A percentile compares a stretch with the other conserved stretches of the same genome.
phyloP scores from a whole-genome alignment of 2,888 invertebrate species.

The Andrena dorsata region DNA sequence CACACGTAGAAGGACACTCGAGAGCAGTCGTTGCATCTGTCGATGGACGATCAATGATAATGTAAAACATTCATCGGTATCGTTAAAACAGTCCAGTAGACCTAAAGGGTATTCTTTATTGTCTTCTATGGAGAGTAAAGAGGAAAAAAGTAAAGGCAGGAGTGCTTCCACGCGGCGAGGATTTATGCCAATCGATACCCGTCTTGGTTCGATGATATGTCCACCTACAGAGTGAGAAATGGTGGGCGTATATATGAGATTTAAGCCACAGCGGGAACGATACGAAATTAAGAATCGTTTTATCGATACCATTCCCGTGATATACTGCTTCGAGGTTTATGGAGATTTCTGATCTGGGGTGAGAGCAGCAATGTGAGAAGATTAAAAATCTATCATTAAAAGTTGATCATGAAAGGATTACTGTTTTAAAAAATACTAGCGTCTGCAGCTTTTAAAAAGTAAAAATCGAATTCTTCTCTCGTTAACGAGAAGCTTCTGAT shows the following conservation, averaged over 20 bases:
- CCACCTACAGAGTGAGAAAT: conserved; percentile 11
- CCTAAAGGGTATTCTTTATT: conserved; percentile 5
- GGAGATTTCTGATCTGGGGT: background rate
- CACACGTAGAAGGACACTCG: background rate
- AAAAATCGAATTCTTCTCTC: background rate
- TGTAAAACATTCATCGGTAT: background rate
- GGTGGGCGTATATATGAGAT: conserved; percentile 16
- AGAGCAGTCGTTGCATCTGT: background rate
- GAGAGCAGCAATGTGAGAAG: background rate
- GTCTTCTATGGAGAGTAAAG: background rate
- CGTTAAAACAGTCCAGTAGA: background rate
- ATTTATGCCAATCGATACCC: conserved; percentile 32
- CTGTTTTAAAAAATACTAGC: no score
- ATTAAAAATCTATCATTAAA: background rate
- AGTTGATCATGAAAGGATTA: background rate
- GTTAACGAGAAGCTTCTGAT: no score
- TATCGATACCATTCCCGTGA: conserved; percentile 16
- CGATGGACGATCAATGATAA: conserved; percentile 7
- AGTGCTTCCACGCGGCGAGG: conserved; percentile 15
- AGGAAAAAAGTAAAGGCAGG: background rate
- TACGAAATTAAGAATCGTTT: conserved; percentile 27
- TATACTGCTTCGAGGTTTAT: background rate
- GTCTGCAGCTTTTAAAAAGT: background rate
- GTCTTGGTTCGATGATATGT: background rate
- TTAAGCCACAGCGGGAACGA: conserved; percentile 8